A percentile compares a stretch with the other conserved stretches of the same genome.
phyloP scores from a whole-genome alignment of 2,113 vertebrate genomes.

The Actinemys pallida region DNA sequence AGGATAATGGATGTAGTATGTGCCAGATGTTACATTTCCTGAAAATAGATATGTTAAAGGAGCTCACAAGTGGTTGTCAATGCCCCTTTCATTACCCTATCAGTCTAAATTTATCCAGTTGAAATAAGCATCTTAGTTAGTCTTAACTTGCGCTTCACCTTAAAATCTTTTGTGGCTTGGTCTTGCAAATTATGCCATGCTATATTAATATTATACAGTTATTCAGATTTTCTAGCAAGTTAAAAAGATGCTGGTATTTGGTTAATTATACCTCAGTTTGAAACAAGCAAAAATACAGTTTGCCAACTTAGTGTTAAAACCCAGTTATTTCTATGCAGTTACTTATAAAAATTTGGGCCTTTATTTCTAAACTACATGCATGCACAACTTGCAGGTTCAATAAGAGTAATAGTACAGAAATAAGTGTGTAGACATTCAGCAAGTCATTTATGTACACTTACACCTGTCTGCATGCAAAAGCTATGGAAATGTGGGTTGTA shows the following conservation, averaged over 20 bases:
- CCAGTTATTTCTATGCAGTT: not conserved
- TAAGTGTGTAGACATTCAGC: not conserved
- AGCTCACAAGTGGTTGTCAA: conserved; percentile 81
- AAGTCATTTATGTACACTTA: not conserved
- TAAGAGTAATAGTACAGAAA: not conserved
- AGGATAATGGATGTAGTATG: conserved; percentile 74
- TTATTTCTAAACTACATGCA: not conserved
- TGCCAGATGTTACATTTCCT: conserved; percentile 93
- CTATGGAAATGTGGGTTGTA: not conserved
- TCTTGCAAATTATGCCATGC: not conserved
- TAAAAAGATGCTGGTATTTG: not conserved
- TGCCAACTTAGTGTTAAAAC: not conserved
- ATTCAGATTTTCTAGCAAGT: not conserved
- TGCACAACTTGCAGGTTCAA: not conserved
- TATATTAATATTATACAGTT: not conserved
- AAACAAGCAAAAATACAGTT: not conserved
- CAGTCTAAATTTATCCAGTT: conserved; percentile 70
- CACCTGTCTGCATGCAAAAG: accelerated
- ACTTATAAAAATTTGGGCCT: not conserved
- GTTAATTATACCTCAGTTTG: not conserved
- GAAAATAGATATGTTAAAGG: conserved; percentile 88
- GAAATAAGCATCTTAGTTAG: conserved; percentile 76
- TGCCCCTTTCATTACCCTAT: conserved; percentile 87
- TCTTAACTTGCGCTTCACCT: conserved; percentile 68
- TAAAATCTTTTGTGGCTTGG: conserved; percentile 20